phyloP scores from a whole-genome alignment of 1,140 invertebrate genomes.

The Lepidostoma basale region DNA sequence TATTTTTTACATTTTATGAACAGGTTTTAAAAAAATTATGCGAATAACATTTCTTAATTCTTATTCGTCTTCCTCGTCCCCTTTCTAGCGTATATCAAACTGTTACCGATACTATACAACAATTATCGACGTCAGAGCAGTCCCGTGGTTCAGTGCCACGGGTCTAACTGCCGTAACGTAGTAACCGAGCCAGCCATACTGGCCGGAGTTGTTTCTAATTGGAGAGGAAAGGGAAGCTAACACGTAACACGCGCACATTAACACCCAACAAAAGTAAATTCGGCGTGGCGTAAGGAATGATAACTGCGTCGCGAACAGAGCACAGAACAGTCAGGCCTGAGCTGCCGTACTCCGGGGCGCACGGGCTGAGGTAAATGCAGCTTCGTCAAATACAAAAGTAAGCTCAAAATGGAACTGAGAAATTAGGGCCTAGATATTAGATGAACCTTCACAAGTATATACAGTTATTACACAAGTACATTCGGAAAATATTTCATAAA shows the following conservation, averaged over 20 bases:
- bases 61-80: neutral
- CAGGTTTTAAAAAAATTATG: constrained; percentile 7
- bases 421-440: constrained; percentile 14
- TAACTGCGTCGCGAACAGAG: too few species aligned
- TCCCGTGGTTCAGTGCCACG: too few species aligned
- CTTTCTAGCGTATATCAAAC: neutral
- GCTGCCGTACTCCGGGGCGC: too few species aligned
- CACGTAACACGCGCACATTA: constrained; percentile 9
- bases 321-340: too few species aligned
- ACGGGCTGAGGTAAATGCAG: too few species aligned
- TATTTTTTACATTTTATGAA: constrained; percentile 34
- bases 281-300: too few species aligned
- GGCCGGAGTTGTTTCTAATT: too few species aligned
- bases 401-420: constrained; percentile 7
- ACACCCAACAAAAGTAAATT: constrained; percentile 19
- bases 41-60: constrained; percentile 7
- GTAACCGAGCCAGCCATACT: too few species aligned
- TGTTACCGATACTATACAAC: constrained; percentile 11
- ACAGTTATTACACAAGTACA: constrained; percentile 27
- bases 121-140: constrained; percentile 23
- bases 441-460: constrained; percentile 16
- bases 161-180: too few species aligned
- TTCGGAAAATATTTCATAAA: constrained; percentile 34
- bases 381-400: constrained; percentile 14
- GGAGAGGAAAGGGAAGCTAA: too few species aligned